phyloP scores from a whole-genome alignment of 2,113 vertebrate species.

The Progne subis region DNA sequence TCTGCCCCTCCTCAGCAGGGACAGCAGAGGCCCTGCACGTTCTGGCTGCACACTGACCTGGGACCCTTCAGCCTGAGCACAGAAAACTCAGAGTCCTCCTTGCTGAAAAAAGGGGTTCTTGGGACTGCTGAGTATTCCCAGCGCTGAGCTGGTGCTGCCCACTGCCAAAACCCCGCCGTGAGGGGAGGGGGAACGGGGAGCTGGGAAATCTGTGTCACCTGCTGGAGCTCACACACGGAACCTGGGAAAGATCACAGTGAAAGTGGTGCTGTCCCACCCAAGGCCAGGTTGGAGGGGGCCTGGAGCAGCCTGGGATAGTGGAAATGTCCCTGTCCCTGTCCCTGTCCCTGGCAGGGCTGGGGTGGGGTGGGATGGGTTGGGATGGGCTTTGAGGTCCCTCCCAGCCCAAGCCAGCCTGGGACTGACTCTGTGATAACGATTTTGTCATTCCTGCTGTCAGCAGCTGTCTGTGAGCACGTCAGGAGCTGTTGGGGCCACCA shows the following conservation, averaged over 20 bases:
- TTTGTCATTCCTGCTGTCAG: background rate
- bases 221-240: background rate
- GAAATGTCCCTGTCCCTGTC: background rate
- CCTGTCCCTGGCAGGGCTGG: background rate
- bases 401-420: background rate
- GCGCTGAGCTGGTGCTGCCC: background rate
- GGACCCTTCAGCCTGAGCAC: accelerated
- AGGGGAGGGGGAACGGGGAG: background rate
- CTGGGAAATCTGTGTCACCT: background rate
- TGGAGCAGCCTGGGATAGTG: background rate
- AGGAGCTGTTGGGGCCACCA: background rate
- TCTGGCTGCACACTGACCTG: background rate
- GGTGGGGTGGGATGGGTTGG: background rate
- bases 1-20: background rate
- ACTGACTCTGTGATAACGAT: background rate
- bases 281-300: background rate
- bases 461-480: background rate
- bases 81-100: background rate
- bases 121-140: background rate
- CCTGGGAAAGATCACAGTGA: background rate
- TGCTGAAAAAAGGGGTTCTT: background rate
- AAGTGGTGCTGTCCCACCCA: background rate
- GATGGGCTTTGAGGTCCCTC: background rate
- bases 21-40: background rate
- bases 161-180: background rate